Evolutionary conservation across 2,797 vertebrate species (phyloP).

Genomic region (Tarsius wallacei): DNA sequence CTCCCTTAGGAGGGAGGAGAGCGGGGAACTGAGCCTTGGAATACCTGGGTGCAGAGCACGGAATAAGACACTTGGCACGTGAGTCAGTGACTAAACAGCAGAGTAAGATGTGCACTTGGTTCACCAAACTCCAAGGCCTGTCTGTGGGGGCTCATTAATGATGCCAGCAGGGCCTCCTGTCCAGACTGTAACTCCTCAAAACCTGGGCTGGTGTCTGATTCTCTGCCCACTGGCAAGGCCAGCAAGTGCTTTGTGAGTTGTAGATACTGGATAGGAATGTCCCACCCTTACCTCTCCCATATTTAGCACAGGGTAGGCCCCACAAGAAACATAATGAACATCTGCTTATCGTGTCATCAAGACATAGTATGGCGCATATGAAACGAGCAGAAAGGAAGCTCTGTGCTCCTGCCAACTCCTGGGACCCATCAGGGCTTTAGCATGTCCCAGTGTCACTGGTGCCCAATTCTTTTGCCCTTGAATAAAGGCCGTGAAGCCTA

Average conservation of each 20-base stretch:
- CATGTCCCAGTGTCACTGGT: background rate
- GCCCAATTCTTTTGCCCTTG: background rate
- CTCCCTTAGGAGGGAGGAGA: background rate
- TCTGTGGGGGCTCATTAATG: background rate
- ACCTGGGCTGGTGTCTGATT: background rate
- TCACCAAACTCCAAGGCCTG: background rate
- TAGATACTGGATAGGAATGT: background rate
- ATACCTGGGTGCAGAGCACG: background rate
- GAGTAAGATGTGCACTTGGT: background rate
- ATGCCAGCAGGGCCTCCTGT: background rate
- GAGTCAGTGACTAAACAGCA: background rate
- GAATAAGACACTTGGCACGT: background rate
- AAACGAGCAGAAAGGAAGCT: background rate
- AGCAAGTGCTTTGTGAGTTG: background rate
- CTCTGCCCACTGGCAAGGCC: background rate
- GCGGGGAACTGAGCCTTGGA: background rate
- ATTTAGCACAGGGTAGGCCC: background rate
- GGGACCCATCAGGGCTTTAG: background rate
- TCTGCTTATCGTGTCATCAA: background rate
- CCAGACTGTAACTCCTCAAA: background rate
- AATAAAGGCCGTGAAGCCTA: constrained; percentile 37
- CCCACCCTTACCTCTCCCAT: background rate
- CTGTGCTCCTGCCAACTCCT: background rate
- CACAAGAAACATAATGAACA: background rate
- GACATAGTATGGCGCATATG: background rate